These are phyloP conservation scores for Musca domestica DNA, from an alignment of 1,140 invertebrate genomes.

Conservation along the genomic window DNA sequence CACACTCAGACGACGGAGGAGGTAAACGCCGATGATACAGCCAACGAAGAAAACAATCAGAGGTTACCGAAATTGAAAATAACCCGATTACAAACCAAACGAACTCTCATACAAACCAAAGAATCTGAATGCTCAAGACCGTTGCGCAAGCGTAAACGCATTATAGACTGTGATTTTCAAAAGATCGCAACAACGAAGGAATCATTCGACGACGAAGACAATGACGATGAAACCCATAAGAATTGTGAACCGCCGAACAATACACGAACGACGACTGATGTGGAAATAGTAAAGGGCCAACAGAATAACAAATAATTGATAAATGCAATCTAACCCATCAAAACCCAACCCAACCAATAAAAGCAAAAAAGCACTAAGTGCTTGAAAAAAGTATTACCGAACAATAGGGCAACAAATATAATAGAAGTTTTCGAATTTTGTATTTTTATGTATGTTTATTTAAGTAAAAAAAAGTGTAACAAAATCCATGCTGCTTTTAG, in stretches of 20 bases:
- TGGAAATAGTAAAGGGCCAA: conserved; percentile 12
- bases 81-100: conserved; percentile 60
- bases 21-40: not conserved
- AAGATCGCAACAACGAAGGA: conserved; percentile 32
- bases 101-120: conserved; percentile 56
- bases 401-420: too few relatives aligned
- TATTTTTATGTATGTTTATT: too few relatives aligned
- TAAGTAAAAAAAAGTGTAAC: too few relatives aligned
- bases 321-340: not conserved
- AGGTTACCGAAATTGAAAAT: conserved; percentile 61
- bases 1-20: not conserved
- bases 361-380: not conserved
- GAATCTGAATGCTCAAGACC: conserved; percentile 58
- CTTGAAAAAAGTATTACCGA: too few relatives aligned
- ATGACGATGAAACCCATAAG: too few relatives aligned
- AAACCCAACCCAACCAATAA: not conserved
- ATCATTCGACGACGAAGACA: not conserved
- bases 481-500: too few relatives aligned
- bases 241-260: not conserved
- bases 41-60: conserved; percentile 48
- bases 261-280: conserved; percentile 7
- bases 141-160: conserved; percentile 59
- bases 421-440: too few relatives aligned
- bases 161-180: conserved; percentile 52
- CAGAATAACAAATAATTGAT: conserved; percentile 17